phyloP scores from a whole-genome alignment of 2,888 invertebrate genomes.

The Oxycera nigricornis region DNA sequence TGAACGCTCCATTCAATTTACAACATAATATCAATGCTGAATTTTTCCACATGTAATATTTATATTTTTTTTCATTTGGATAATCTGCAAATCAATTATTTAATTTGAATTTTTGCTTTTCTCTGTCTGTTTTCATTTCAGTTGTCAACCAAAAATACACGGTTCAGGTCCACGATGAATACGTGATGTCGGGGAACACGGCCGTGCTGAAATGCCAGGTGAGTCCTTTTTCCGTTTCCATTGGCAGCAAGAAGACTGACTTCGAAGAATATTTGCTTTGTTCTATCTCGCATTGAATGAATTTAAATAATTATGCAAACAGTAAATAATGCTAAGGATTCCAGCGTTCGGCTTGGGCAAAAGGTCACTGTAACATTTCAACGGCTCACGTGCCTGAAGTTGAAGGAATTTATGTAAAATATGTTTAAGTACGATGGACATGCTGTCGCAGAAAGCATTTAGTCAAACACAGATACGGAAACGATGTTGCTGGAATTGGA shows the following conservation, averaged over 20 bases:
- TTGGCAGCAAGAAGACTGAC: neutral
- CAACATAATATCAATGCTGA: too few species aligned
- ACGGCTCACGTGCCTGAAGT: neutral
- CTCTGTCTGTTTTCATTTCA: constrained; percentile 58
- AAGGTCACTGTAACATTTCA: neutral
- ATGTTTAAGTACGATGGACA: too few species aligned
- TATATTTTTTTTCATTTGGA: neutral
- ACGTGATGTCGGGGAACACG: constrained; percentile 89
- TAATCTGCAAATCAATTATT: constrained; percentile 17
- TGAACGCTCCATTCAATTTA: too few species aligned
- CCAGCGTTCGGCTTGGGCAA: neutral
- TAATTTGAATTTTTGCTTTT: constrained; percentile 19
- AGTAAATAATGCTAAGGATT: neutral
- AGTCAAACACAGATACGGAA: too few species aligned
- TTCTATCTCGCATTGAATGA: neutral
- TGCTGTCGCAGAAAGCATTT: too few species aligned
- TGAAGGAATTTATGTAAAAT: neutral
- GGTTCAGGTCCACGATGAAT: constrained; percentile 89
- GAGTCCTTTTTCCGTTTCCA: constrained; percentile 46
- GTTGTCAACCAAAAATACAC: constrained; percentile 87
- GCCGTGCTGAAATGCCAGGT: constrained; percentile 85
- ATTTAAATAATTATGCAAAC: neutral
- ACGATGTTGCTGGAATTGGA: too few species aligned
- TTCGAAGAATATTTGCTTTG: neutral
- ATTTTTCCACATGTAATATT: too few species aligned